These are phyloP conservation scores for Drosophila azteca DNA, from an alignment of 1,140 invertebrate genomes.

Conservation along the genomic window DNA sequence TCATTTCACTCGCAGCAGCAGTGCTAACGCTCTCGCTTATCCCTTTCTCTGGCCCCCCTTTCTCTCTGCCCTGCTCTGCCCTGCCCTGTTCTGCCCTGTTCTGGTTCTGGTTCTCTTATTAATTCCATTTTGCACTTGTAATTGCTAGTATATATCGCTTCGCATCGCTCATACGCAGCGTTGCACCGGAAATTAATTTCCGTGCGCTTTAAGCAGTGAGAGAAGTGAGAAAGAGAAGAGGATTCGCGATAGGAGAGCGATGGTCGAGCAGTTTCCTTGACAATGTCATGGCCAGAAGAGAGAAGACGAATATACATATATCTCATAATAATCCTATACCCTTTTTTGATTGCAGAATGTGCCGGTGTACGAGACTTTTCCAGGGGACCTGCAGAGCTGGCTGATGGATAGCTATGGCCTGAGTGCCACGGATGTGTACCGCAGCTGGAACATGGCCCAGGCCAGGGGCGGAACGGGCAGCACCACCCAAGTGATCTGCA, in stretches of 20 bases:
- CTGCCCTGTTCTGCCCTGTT: no score
- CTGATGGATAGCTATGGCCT: conserved; percentile 57
- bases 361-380: conserved; percentile 54
- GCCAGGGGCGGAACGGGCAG: neutral
- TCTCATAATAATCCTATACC: conserved; percentile 22
- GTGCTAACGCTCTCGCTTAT: conserved; percentile 34
- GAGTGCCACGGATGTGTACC: conserved; percentile 48
- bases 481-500: conserved; percentile 42
- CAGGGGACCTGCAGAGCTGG: conserved; percentile 52
- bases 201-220: conserved; percentile 2
- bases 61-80: no score
- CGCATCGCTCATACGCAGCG: conserved; percentile 68
- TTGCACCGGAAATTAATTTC: conserved; percentile 69
- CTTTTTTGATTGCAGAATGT: conserved; percentile 47
- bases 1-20: conserved; percentile 26
- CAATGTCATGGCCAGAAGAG: conserved; percentile 17
- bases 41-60: neutral
- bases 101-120: conserved; percentile 41
- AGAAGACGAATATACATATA: conserved; percentile 7
- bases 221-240: neutral
- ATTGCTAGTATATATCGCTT: conserved; percentile 53
- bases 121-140: conserved; percentile 63
- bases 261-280: conserved; percentile 17
- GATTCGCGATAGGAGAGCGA: neutral
- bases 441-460: conserved; percentile 33